Percentiles rank a stretch among this genome's conserved stretches.
These are phyloP conservation scores for Idaea biselata DNA, from an alignment of 2,888 invertebrate species.

Conservation along the genomic window DNA sequence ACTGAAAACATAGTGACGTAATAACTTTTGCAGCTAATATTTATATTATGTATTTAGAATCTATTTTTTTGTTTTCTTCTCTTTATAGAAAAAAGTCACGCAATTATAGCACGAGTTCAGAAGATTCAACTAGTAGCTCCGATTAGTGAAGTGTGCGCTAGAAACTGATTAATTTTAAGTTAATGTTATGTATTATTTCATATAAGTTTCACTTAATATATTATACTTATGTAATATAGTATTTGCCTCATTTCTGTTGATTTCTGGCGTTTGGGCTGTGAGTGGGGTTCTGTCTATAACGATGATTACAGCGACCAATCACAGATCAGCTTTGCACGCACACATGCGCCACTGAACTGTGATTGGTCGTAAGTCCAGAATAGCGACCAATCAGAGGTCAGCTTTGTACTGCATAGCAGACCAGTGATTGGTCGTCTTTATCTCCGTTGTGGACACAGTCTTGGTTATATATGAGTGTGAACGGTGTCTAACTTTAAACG, in stretches of 20 bases:
- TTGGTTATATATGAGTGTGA: conserved; percentile 4
- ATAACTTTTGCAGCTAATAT: conserved; percentile 33
- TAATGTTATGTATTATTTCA: conserved; percentile 9
- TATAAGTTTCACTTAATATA: conserved; percentile 15
- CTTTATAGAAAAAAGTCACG: conserved; percentile 80
- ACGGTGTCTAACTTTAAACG: conserved; percentile 7
- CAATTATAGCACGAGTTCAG: conserved; percentile 74
- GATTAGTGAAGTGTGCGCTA: conserved; percentile 66
- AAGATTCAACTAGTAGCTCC: conserved; percentile 73
- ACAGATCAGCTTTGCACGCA: neutral
- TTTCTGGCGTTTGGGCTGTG: conserved; percentile 4
- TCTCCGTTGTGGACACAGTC: neutral
- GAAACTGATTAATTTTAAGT: conserved; percentile 36
- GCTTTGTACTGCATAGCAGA: neutral
- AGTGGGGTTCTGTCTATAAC: neutral
- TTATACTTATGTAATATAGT: conserved; percentile 19
- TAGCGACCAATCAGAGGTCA: neutral
- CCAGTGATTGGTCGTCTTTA: neutral
- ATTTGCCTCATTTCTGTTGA: neutral
- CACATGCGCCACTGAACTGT: neutral
- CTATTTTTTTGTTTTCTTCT: conserved; percentile 54
- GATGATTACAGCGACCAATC: neutral
- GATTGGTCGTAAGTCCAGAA: too few species aligned
- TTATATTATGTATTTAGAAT: conserved; percentile 38
- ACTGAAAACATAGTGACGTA: neutral